phyloP scores from a whole-genome alignment of 1,140 invertebrate species.

The Leptonema lineaticorne region DNA sequence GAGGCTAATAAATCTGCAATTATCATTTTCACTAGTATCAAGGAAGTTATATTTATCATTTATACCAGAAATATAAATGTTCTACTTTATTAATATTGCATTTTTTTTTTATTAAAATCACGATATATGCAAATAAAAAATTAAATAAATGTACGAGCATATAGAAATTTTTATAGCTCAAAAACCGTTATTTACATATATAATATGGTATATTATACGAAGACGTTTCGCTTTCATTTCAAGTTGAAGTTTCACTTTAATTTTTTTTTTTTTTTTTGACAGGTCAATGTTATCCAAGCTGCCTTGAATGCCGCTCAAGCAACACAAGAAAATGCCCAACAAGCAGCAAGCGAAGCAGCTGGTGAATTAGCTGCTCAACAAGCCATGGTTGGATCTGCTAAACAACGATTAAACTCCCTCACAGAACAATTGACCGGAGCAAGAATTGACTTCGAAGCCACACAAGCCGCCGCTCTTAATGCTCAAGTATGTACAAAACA shows the following conservation, averaged over 20 bases:
- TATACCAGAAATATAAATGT: too few species aligned
- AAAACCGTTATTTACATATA: neutral
- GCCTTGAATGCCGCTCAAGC: constrained; percentile 69
- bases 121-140: too few species aligned
- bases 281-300: constrained; percentile 64
- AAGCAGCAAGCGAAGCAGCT: constrained; percentile 65
- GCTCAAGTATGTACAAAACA: constrained; percentile 58
- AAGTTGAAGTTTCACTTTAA: too few species aligned
- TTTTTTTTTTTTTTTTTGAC: constrained; percentile 20
- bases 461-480: constrained; percentile 64
- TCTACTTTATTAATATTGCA: too few species aligned
- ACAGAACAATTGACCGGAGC: constrained; percentile 64
- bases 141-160: too few species aligned
- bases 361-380: constrained; percentile 68
- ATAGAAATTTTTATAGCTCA: too few species aligned
- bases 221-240: too few species aligned
- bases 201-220: neutral
- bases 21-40: too few species aligned
- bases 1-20: too few species aligned
- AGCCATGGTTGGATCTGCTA: constrained; percentile 69
- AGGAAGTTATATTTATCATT: too few species aligned
- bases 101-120: constrained; percentile 6
- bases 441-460: constrained; percentile 67
- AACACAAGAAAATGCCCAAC: constrained; percentile 64
- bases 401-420: constrained; percentile 60